Percentiles rank a stretch among this genome's conserved stretches.
Conservation (phyloP, 2,113 vertebrate genomes). For the Proterorhinus semilunaris region DNA sequence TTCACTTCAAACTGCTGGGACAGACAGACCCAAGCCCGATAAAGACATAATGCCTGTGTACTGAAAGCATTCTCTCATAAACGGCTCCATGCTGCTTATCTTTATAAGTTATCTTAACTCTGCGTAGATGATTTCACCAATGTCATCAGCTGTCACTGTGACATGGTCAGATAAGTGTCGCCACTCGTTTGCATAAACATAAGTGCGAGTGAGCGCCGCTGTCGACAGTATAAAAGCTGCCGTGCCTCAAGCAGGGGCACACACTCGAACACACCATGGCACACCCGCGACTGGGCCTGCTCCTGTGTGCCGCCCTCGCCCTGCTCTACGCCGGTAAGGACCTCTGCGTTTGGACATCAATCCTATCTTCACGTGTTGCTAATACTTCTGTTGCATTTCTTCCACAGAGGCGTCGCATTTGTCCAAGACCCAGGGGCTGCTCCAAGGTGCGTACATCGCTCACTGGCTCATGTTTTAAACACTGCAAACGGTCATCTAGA, state of each 20-base stretch:
- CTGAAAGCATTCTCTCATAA: neutral
- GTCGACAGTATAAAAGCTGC: neutral
- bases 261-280: neutral
- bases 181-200: neutral
- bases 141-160: slow-evolving; percentile 4
- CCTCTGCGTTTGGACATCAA: neutral
- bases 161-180: slow-evolving; percentile 2
- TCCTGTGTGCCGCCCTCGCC: neutral
- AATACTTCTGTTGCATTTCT: neutral
- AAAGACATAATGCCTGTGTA: too few relatives aligned
- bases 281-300: neutral
- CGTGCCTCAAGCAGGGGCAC: neutral
- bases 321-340: neutral
- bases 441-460: neutral
- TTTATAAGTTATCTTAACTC: neutral
- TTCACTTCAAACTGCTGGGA: too few relatives aligned
- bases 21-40: too few relatives aligned
- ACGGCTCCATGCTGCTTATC: neutral
- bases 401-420: neutral
- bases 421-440: neutral
- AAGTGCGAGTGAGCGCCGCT: neutral
- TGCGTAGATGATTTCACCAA: neutral
- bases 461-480: too few relatives aligned
- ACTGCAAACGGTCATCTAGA: too few relatives aligned
- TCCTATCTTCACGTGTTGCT: too few relatives aligned